Percentiles rank a stretch among this genome's conserved stretches.
phyloP scores from a whole-genome alignment of 2,888 invertebrate genomes.

The Stenodema calcarata region DNA sequence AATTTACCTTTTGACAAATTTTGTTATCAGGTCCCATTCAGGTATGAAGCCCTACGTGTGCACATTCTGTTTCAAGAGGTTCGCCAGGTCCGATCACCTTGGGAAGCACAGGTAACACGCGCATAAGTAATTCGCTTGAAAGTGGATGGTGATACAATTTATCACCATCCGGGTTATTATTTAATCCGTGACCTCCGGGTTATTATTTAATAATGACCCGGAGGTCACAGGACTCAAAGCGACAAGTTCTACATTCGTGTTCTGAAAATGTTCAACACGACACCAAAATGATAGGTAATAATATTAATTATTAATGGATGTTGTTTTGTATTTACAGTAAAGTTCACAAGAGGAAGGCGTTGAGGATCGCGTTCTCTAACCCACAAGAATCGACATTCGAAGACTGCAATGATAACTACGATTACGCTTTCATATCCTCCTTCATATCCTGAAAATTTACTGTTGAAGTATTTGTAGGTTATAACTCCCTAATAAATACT shows the following conservation, averaged over 20 bases:
- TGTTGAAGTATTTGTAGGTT: too few species aligned
- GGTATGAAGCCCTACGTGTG: conserved; percentile 94
- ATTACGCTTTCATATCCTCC: background rate
- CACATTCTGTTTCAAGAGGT: conserved; percentile 84
- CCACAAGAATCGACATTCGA: background rate
- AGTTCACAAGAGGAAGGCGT: background rate
- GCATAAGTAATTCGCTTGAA: too few species aligned
- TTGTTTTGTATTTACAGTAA: background rate
- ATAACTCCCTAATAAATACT: too few species aligned
- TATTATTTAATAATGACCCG: too few species aligned
- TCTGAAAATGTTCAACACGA: too few species aligned
- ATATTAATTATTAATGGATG: background rate
- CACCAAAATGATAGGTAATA: too few species aligned
- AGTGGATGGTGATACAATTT: too few species aligned
- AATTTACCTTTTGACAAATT: background rate
- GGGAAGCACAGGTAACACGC: conserved; percentile 85
- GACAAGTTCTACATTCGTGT: too few species aligned
- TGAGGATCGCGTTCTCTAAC: background rate
- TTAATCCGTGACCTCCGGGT: too few species aligned
- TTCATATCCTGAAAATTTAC: background rate
- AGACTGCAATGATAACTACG: background rate
- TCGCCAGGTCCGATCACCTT: conserved; percentile 92
- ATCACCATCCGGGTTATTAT: too few species aligned
- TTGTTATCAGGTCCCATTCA: conserved; percentile 78
- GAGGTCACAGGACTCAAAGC: too few species aligned